phyloP scores from a whole-genome alignment of 2,113 vertebrate genomes.

The Catharus bicknelli region DNA sequence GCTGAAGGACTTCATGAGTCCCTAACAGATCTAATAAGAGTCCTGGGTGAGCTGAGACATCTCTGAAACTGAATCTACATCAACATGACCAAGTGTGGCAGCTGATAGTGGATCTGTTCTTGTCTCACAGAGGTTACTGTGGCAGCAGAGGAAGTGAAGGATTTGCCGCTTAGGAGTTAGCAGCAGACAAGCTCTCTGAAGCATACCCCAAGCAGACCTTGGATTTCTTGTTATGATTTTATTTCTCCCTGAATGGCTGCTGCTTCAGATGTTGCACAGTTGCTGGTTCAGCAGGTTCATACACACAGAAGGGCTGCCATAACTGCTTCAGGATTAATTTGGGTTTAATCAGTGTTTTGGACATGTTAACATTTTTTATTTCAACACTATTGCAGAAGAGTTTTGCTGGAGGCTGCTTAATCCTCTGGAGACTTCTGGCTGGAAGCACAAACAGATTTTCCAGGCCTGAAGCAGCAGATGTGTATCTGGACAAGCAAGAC shows the following conservation, averaged over 20 bases:
- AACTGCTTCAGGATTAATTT: constrained; percentile 4
- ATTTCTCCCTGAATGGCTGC: neutral
- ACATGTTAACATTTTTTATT: constrained; percentile 19
- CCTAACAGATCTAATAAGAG: neutral
- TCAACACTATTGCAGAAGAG: constrained; percentile 21
- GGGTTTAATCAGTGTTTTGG: constrained; percentile 21
- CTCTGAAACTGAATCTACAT: neutral
- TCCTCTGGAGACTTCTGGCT: neutral
- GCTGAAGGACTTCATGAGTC: neutral
- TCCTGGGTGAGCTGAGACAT: neutral
- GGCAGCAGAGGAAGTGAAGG: neutral
- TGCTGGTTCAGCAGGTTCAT: constrained; percentile 1
- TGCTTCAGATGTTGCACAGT: neutral
- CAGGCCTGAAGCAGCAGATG: neutral
- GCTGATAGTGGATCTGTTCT: neutral
- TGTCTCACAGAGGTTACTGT: neutral
- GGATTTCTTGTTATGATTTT: neutral
- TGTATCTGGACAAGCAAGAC: neutral
- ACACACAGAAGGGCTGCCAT: neutral
- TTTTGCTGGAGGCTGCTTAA: neutral
- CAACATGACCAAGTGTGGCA: neutral
- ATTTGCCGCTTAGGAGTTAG: neutral
- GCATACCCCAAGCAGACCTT: neutral
- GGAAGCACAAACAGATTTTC: neutral
- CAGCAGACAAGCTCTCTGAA: neutral